phyloP scores from a whole-genome alignment of 2,113 vertebrate species.

The Nibea coibor region DNA sequence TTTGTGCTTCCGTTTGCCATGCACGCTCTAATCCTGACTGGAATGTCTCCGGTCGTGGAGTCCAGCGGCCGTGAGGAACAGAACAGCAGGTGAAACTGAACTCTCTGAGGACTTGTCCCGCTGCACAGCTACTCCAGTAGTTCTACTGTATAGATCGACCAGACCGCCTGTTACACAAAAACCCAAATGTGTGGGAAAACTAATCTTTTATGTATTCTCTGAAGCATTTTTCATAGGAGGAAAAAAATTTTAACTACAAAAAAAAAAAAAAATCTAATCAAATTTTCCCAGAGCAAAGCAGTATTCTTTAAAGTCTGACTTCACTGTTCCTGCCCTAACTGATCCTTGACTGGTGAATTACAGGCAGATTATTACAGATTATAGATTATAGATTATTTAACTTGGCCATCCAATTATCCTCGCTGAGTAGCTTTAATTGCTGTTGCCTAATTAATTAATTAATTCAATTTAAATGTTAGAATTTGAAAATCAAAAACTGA shows the following conservation, averaged over 20 bases:
- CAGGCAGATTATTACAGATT: constrained; percentile 48
- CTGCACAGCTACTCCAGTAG: constrained; percentile 44
- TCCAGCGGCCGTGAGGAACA: constrained; percentile 63
- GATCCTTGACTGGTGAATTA: constrained; percentile 12
- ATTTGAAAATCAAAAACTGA: not conserved
- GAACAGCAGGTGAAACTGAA: constrained; percentile 80
- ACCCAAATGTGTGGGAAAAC: not conserved
- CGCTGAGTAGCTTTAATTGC: constrained; percentile 38
- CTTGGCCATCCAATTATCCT: constrained; percentile 30
- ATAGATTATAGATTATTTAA: constrained; percentile 48
- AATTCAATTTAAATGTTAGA: constrained; percentile 2
- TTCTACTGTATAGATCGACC: constrained; percentile 31
- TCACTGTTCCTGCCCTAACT: constrained; percentile 7
- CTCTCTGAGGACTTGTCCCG: constrained; percentile 54
- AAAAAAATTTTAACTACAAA: not conserved
- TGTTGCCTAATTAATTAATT: constrained; percentile 24
- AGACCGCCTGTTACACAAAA: constrained; percentile 21
- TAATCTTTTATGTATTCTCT: not conserved
- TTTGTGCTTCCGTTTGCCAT: constrained; percentile 73
- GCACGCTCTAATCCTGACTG: constrained; percentile 78
- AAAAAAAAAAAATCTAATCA: not conserved
- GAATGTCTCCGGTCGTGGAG: constrained; percentile 77
- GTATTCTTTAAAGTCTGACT: constrained; percentile 4
- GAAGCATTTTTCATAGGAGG: constrained; percentile 6
- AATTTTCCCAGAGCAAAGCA: constrained; percentile 3